Evolutionary conservation across 2,113 vertebrate genomes (phyloP).

Genomic region (Myiopsitta monachus): DNA sequence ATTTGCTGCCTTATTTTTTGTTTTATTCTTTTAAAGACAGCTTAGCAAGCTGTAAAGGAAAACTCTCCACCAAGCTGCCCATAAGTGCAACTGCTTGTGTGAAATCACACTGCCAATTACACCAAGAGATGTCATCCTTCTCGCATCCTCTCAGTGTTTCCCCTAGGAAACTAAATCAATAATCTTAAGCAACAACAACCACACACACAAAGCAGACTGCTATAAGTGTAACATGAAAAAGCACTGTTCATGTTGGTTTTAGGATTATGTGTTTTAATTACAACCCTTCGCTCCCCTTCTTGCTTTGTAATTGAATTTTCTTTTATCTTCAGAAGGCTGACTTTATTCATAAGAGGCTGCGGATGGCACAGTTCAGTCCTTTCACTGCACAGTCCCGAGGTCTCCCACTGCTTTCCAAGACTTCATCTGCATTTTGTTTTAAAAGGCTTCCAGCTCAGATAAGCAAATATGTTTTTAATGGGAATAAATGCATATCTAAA

Average conservation of each 20-base stretch:
- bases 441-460: not conserved
- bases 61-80: not conserved
- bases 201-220: not conserved
- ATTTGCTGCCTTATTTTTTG: not conserved
- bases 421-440: not conserved
- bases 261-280: constrained; percentile 56
- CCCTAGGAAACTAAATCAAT: constrained; percentile 50
- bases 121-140: not conserved
- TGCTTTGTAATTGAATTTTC: constrained; percentile 46
- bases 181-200: constrained; percentile 19
- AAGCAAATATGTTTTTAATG: not conserved
- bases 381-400: not conserved
- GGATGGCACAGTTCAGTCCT: constrained; percentile 9
- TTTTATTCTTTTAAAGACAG: not conserved
- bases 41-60: not conserved
- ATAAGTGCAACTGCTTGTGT: not conserved
- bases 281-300: not conserved
- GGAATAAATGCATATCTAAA: not conserved
- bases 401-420: constrained; percentile 8
- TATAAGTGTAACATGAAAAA: constrained; percentile 21
- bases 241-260: not conserved
- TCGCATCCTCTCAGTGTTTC: not conserved
- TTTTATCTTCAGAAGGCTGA: constrained; percentile 34
- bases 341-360: constrained; percentile 20
- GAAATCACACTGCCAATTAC: not conserved